phyloP scores from a whole-genome alignment of 1,140 invertebrate genomes.

The Scylla paramamosain region DNA sequence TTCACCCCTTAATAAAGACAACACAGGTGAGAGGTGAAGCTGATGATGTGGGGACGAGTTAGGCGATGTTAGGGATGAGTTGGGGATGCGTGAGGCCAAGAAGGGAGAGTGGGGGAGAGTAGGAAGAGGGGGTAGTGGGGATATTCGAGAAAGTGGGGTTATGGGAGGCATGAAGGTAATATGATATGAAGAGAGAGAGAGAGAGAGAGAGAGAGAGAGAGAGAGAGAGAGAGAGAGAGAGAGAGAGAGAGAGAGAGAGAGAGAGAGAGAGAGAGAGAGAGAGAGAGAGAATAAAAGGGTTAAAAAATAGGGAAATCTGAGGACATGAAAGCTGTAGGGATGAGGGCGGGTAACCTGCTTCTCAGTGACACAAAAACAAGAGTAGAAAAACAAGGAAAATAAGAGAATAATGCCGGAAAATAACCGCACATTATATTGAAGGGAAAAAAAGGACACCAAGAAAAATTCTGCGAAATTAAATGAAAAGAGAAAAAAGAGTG shows the following conservation, averaged over 20 bases:
- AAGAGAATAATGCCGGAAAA: background rate
- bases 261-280: conserved; percentile 33
- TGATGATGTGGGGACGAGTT: too few relatives aligned
- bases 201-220: background rate
- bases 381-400: conserved; percentile 4
- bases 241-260: conserved; percentile 37
- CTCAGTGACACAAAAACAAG: background rate
- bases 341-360: background rate
- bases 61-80: background rate
- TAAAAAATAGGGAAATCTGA: background rate
- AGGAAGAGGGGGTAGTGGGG: background rate
- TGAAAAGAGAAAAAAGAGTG: conserved; percentile 10
- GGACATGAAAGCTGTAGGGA: background rate
- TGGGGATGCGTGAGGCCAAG: background rate
- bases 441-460: background rate
- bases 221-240: background rate
- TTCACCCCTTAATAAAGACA: too few relatives aligned
- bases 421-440: background rate
- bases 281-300: background rate
- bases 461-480: background rate
- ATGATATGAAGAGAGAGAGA: background rate
- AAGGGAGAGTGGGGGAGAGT: conserved; percentile 2
- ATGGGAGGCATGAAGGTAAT: background rate
- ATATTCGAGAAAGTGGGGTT: background rate
- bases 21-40: too few relatives aligned